Conservation (phyloP, 2,797 vertebrate genomes). For the Myotis vivesi region DNA sequence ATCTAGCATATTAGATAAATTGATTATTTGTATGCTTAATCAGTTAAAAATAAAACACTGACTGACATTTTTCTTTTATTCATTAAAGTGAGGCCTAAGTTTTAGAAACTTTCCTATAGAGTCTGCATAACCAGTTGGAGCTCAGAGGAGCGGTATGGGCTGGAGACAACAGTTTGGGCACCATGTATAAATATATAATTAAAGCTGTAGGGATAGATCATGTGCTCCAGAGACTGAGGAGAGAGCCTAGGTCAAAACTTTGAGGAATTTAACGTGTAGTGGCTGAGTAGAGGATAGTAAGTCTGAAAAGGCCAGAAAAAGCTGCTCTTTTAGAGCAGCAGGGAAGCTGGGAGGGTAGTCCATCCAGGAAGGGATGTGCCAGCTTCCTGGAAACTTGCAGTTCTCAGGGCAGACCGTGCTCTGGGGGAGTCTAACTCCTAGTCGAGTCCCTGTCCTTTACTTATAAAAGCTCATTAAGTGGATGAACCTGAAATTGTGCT, state of each 20-base stretch:
- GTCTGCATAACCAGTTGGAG: not conserved
- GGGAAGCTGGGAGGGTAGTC: too few species aligned
- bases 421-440: not conserved
- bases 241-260: not conserved
- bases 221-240: not conserved
- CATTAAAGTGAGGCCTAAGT: not conserved
- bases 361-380: not conserved
- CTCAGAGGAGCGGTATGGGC: not conserved
- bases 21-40: not conserved
- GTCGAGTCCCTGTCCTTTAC: not conserved
- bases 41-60: not conserved
- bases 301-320: not conserved
- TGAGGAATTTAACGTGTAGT: not conserved
- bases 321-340: not conserved
- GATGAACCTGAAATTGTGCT: not conserved
- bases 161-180: not conserved
- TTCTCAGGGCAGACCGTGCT: not conserved
- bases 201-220: not conserved
- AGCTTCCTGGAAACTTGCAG: not conserved
- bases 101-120: not conserved
- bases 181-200: not conserved
- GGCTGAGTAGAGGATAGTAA: not conserved
- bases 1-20: not conserved
- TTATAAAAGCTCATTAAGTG: not conserved
- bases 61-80: slow-evolving; percentile 11